These are phyloP conservation scores for Neodiprion lecontei DNA, from an alignment of 1,140 invertebrate species.

Conservation along the genomic window DNA sequence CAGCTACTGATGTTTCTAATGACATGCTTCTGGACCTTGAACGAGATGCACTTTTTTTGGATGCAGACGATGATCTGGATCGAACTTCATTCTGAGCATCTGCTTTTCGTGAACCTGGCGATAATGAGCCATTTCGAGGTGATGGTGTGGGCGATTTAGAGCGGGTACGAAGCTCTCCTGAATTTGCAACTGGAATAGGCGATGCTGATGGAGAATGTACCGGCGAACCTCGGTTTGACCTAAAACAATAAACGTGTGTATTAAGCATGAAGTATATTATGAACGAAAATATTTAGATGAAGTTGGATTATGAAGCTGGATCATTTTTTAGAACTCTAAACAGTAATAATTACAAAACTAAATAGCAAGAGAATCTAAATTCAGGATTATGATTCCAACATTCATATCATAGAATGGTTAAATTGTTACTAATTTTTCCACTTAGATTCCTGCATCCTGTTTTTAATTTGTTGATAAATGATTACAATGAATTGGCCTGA, in stretches of 20 bases:
- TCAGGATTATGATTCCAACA: too few relatives aligned
- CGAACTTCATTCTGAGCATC: not conserved
- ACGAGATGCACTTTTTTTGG: not conserved
- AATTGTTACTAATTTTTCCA: too few relatives aligned
- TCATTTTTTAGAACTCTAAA: not conserved
- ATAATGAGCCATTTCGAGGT: not conserved
- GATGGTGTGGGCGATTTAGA: conserved; percentile 15
- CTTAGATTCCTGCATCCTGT: too few relatives aligned
- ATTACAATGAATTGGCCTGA: too few relatives aligned
- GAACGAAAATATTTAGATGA: too few relatives aligned
- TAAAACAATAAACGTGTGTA: not conserved
- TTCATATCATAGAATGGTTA: too few relatives aligned
- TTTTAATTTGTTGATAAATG: too few relatives aligned
- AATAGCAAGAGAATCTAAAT: too few relatives aligned
- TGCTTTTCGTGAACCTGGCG: not conserved
- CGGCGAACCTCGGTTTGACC: conserved; percentile 8
- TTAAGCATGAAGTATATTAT: not conserved
- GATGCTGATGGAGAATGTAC: conserved; percentile 5
- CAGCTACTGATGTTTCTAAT: not conserved
- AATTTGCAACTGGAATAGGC: conserved; percentile 18
- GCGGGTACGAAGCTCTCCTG: conserved; percentile 26
- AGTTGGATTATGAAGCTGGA: not conserved
- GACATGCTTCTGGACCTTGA: not conserved
- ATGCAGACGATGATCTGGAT: conserved; percentile 11
- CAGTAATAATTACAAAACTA: not conserved